Evolutionary conservation across 35 echinoderm and acorn worm species (phyloP).

Genomic region (Hemicentrotus pulcherrimus): DNA sequence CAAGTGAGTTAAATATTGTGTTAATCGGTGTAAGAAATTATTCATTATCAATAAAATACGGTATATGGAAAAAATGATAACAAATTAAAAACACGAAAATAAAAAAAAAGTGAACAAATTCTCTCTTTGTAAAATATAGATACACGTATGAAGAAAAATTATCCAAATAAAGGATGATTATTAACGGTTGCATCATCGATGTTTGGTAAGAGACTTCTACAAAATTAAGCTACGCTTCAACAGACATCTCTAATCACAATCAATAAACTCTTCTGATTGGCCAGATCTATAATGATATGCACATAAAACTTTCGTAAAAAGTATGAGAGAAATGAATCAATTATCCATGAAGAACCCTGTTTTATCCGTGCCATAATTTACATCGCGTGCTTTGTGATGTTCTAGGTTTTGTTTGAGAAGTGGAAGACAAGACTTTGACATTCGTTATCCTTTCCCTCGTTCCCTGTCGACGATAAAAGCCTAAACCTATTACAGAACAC

Average conservation of each 20-base stretch:
- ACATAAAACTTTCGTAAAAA: constrained; percentile 12
- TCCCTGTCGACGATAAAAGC: background rate
- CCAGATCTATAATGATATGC: constrained; percentile 18
- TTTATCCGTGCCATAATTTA: constrained; percentile 1
- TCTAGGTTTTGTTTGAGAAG: background rate
- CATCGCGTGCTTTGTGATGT: background rate
- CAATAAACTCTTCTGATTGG: constrained; percentile 18
- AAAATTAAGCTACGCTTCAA: background rate
- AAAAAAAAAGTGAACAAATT: background rate
- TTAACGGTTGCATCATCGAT: background rate
- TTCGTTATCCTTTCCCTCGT: background rate
- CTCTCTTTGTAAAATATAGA: background rate
- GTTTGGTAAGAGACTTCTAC: background rate
- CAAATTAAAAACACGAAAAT: background rate
- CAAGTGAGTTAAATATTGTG: background rate
- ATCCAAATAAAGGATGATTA: background rate
- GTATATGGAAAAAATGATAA: background rate
- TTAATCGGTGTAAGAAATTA: no score
- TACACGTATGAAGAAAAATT: background rate
- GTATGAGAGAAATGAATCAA: background rate
- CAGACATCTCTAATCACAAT: background rate
- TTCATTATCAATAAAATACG: no score
- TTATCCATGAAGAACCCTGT: background rate
- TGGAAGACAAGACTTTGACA: background rate
- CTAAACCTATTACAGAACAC: constrained; percentile 12